Evolutionary conservation across 2,888 invertebrate species (phyloP).

Genomic region (Ectropis crepuscularia): DNA sequence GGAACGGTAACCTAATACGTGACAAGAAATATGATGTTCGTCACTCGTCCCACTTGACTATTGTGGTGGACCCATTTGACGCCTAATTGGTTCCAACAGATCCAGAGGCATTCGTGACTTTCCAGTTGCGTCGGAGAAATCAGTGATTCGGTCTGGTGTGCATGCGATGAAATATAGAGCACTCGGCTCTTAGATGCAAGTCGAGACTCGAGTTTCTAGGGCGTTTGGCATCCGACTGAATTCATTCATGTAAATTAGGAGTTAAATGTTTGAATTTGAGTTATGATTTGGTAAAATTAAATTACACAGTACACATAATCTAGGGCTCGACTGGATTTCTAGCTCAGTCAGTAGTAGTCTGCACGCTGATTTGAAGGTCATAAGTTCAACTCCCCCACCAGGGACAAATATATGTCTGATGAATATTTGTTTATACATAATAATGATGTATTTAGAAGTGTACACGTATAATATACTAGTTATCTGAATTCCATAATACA

Average conservation of each 20-base stretch:
- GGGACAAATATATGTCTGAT: too few species aligned
- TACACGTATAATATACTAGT: too few species aligned
- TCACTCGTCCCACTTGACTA: constrained; percentile 49
- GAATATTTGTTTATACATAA: too few species aligned
- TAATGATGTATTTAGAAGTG: too few species aligned
- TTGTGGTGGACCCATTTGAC: constrained; percentile 71
- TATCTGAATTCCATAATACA: too few species aligned
- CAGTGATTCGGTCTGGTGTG: constrained; percentile 54
- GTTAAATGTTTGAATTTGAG: too few species aligned
- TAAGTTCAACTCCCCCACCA: too few species aligned
- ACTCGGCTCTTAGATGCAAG: constrained; percentile 3
- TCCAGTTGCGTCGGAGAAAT: constrained; percentile 63
- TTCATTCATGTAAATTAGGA: not conserved
- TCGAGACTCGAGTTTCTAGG: not conserved
- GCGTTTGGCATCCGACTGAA: not conserved
- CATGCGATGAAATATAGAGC: constrained; percentile 30
- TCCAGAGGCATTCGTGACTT: constrained; percentile 60
- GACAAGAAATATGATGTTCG: constrained; percentile 78
- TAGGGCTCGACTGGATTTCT: too few species aligned
- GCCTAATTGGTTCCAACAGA: constrained; percentile 72
- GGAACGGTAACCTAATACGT: constrained; percentile 82
- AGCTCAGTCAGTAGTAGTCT: too few species aligned
- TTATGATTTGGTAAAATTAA: too few species aligned
- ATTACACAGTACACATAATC: too few species aligned
- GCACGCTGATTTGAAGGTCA: too few species aligned